phyloP scores from a whole-genome alignment of 2,888 invertebrate genomes.

The Drosophila mercatorum region DNA sequence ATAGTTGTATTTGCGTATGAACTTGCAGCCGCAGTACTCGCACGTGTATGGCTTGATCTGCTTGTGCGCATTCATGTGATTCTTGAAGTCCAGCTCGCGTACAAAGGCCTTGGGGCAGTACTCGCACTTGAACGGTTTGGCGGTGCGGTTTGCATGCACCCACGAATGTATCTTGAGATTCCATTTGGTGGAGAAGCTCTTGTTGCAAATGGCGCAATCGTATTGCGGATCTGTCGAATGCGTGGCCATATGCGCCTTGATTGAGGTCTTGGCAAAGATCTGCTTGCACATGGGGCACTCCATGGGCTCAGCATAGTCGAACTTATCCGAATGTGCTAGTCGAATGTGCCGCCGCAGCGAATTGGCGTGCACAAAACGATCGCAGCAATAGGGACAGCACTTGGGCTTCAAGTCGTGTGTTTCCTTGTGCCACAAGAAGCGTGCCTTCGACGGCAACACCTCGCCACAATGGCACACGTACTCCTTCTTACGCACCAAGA shows the following conservation, averaged over 20 bases:
- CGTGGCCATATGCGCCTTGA: conserved; percentile 91
- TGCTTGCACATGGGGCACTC: conserved; percentile 89
- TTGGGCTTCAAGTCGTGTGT: conserved; percentile 93
- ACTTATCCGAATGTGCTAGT: conserved; percentile 91
- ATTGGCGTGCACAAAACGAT: conserved; percentile 93
- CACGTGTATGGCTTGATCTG: conserved; percentile 93
- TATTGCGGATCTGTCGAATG: conserved; percentile 92
- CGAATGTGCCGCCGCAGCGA: conserved; percentile 94
- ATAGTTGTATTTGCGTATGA: conserved; percentile 95
- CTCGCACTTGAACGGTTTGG: conserved; percentile 93
- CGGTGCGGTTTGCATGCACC: conserved; percentile 93
- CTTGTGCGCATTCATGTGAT: conserved; percentile 94
- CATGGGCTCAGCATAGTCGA: conserved; percentile 87
- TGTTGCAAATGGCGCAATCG: conserved; percentile 92
- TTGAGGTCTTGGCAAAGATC: conserved; percentile 91
- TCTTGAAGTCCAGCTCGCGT: conserved; percentile 91
- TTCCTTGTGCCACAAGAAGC: conserved; percentile 94
- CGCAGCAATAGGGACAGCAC: conserved; percentile 93
- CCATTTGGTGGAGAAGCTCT: conserved; percentile 95
- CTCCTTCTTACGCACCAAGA: conserved; percentile 89
- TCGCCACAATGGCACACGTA: conserved; percentile 92
- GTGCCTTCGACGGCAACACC: conserved; percentile 92
- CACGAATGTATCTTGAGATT: conserved; percentile 95
- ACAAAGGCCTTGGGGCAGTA: conserved; percentile 94
- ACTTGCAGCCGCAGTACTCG: conserved; percentile 95